Conservation (phyloP, 2,888 invertebrate species). For the Trimorus sp. region DNA sequence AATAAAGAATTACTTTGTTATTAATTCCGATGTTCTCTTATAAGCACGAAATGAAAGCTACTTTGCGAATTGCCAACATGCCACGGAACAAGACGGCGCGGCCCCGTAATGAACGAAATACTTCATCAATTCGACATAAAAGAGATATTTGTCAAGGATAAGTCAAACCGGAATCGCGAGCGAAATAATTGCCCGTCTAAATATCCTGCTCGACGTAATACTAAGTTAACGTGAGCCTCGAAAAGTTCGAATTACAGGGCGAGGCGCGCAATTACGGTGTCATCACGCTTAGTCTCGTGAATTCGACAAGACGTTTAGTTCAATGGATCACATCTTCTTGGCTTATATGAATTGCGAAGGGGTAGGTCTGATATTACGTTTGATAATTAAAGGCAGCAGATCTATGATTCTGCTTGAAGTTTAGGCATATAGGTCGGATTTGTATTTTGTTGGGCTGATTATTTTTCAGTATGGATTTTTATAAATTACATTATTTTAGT, state of each 20-base stretch:
- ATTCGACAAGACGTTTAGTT: constrained; percentile 19
- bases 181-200: constrained; percentile 36
- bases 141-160: constrained; percentile 56
- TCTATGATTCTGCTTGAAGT: no score
- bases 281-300: neutral
- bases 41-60: constrained; percentile 67
- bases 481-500: no score
- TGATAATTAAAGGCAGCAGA: no score
- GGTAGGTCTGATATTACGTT: no score
- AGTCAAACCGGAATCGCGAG: constrained; percentile 42
- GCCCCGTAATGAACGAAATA: constrained; percentile 53
- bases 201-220: constrained; percentile 17
- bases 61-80: constrained; percentile 51
- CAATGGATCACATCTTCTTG: constrained; percentile 2
- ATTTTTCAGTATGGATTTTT: no score
- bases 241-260: constrained; percentile 12
- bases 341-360: neutral
- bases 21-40: constrained; percentile 76
- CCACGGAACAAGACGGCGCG: constrained; percentile 23
- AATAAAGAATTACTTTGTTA: constrained; percentile 80
- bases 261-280: constrained; percentile 16
- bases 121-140: constrained; percentile 39
- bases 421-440: no score
- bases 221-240: constrained; percentile 22
- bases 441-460: no score